phyloP scores from a whole-genome alignment of 2,113 vertebrate species.

The Semnornis frantzii region DNA sequence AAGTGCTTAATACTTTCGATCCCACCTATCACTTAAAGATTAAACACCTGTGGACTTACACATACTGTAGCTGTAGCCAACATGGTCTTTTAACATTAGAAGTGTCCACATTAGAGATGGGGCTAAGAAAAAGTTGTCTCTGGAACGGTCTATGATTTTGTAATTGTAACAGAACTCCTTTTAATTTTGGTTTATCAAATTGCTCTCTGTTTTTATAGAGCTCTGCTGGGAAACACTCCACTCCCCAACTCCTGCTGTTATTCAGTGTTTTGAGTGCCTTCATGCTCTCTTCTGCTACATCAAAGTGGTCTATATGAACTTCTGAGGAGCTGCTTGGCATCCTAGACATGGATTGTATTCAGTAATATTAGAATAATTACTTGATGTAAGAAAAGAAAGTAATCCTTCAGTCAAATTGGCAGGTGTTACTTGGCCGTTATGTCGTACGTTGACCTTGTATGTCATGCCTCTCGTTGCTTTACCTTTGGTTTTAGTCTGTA shows the following conservation, averaged over 20 bases:
- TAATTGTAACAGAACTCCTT: not conserved
- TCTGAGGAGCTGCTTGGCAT: not conserved
- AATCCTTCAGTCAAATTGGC: not conserved
- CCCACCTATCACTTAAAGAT: not conserved
- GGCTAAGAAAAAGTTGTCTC: not conserved
- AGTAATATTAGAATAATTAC: not conserved
- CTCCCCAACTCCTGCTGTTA: constrained; percentile 12
- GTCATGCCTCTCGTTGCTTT: constrained; percentile 14
- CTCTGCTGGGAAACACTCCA: constrained; percentile 51
- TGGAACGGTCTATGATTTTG: not conserved
- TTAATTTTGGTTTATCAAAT: not conserved
- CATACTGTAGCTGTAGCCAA: not conserved
- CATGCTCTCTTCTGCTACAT: constrained; percentile 27
- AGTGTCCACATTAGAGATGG: not conserved
- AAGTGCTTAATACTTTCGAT: not conserved
- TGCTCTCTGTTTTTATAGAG: not conserved
- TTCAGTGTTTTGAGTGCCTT: constrained; percentile 56
- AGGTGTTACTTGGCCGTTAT: not conserved
- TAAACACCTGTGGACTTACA: fast-evolving
- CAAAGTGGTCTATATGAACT: constrained; percentile 60
- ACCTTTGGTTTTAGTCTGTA: constrained; percentile 31
- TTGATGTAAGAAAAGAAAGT: not conserved
- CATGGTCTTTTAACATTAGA: not conserved
- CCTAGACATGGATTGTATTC: not conserved
- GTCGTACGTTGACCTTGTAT: constrained; percentile 20